A percentile compares a stretch with the other conserved stretches of the same genome.
phyloP scores from a whole-genome alignment of 1,140 invertebrate species.

The Brachionus calyciflorus region DNA sequence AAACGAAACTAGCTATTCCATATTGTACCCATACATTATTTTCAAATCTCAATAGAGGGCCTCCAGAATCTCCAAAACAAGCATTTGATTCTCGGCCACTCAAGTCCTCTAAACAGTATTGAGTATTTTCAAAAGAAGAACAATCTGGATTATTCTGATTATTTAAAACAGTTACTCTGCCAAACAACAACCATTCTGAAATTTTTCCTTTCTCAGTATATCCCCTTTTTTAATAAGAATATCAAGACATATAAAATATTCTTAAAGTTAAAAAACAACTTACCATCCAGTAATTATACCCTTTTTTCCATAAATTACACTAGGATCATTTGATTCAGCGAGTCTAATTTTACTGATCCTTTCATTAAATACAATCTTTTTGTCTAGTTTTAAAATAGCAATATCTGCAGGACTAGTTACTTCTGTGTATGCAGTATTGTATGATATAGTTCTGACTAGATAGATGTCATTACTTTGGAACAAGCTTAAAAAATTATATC shows the following conservation, averaged over 20 bases:
- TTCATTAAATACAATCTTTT: not conserved
- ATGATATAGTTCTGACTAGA: not conserved
- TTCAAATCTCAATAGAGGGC: not conserved
- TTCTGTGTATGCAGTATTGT: not conserved
- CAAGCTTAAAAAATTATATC: not conserved
- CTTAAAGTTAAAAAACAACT: no score
- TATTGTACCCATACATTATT: constrained; percentile 12
- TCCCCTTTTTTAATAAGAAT: no score
- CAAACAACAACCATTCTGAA: not conserved
- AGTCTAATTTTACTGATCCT: not conserved
- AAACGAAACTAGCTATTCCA: not conserved
- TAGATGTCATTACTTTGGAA: constrained; percentile 1
- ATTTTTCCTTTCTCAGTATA: no score
- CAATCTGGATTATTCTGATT: not conserved
- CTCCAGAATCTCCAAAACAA: not conserved
- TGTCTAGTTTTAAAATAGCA: not conserved
- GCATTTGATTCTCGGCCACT: not conserved
- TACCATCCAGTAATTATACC: no score
- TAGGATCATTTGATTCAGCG: not conserved
- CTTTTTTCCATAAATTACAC: not conserved
- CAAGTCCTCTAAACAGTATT: not conserved
- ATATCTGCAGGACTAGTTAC: not conserved
- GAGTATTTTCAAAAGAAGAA: not conserved
- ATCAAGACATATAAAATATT: no score
- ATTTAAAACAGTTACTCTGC: not conserved